Conservation (phyloP, 2,888 invertebrate species). For the Frankliniella fusca region DNA sequence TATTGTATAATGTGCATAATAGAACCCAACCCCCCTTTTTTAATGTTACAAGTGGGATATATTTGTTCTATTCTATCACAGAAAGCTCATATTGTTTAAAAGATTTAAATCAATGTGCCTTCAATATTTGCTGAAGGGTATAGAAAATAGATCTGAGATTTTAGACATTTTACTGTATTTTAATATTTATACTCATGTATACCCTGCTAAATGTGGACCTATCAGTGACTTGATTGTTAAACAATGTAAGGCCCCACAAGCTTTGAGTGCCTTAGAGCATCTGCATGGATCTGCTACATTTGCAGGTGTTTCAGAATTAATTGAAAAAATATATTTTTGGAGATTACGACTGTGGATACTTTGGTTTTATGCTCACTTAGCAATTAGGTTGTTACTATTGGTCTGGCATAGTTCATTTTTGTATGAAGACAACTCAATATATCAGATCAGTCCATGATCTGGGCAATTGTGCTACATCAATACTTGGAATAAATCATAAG, state of each 20-base stretch:
- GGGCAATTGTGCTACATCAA: not conserved
- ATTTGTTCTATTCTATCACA: not conserved
- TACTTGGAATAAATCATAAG: slow-evolving; percentile 7
- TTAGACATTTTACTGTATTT: not conserved
- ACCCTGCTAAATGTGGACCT: not conserved
- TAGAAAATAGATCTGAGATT: not conserved
- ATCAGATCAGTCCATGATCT: not conserved
- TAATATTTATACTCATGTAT: not conserved
- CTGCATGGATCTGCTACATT: too few species aligned
- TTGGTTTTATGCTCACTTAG: not conserved
- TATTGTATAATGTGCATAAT: not conserved
- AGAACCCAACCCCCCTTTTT: not conserved
- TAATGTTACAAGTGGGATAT: not conserved
- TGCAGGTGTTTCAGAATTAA: not conserved
- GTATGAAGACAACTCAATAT: not conserved
- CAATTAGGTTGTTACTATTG: not conserved
- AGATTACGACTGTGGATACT: not conserved
- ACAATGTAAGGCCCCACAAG: not conserved
- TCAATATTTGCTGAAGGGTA: not conserved
- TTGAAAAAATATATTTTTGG: not conserved
- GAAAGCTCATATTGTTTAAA: not conserved
- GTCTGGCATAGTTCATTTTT: not conserved
- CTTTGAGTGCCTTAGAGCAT: not conserved
- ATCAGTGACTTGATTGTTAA: not conserved
- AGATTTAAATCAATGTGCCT: not conserved